Conservation (phyloP, 2,113 vertebrate species). For the Lota lota region DNA sequence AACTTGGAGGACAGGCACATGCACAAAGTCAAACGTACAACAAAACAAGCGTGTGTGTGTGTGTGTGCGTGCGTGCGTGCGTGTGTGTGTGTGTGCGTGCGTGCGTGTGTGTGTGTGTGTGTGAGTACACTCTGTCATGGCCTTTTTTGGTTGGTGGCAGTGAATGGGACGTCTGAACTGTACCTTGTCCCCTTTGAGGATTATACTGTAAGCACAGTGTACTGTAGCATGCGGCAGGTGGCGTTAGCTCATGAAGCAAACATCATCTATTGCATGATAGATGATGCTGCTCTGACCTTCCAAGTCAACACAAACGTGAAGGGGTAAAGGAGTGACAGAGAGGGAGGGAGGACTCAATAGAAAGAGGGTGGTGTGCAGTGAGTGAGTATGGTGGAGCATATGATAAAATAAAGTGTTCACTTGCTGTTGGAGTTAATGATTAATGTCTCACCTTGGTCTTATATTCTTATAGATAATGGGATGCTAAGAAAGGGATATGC, state of each 20-base stretch:
- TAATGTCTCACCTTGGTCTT: too few relatives aligned
- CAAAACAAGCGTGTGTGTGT: not conserved
- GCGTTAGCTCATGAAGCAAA: not conserved
- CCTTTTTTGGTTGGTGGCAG: not conserved
- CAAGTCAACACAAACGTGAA: not conserved
- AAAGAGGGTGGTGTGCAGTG: not conserved
- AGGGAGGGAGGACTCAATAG: not conserved
- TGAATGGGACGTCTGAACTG: not conserved
- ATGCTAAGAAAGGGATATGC: too few relatives aligned
- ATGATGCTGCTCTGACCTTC: not conserved
- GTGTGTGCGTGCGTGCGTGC: not conserved
- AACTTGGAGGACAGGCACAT: too few relatives aligned
- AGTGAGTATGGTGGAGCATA: too few relatives aligned
- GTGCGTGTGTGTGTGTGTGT: constrained; percentile 4
- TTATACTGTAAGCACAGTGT: not conserved
- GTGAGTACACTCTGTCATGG: not conserved
- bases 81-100: constrained; percentile 5
- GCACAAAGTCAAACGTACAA: too few relatives aligned
- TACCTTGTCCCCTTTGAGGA: not conserved
- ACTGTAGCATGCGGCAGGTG: not conserved
- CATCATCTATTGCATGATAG: not conserved
- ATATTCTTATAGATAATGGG: too few relatives aligned
- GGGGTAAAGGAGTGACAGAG: too few relatives aligned
- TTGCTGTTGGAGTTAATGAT: too few relatives aligned
- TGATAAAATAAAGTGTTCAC: too few relatives aligned